Evolutionary conservation across 2,113 vertebrate genomes (phyloP), one percentile per base, ranked within the genome.

Genomic region (Rhineura floridana): DNA sequence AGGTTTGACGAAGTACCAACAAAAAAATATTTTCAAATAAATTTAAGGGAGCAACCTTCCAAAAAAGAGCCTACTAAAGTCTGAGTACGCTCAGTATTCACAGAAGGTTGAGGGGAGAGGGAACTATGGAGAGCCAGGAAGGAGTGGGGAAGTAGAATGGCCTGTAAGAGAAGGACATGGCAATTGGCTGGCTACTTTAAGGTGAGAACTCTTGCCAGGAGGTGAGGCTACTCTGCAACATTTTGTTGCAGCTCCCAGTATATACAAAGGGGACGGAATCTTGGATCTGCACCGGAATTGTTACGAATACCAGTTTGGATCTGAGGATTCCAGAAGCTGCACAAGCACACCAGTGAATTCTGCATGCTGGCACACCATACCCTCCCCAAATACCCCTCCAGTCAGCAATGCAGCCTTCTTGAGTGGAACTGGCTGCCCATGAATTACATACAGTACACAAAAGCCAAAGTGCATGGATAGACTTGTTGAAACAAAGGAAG

Each of bases 401-500:
- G 50, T 17, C 4, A n/a, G 4, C 69, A n/a, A 83, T 69, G 63
- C 44, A 50, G 30, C 5, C 39, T 39, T 62, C 39, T 33, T 76
- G 52, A n/a, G 50, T 28, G 39, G 30, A 76, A 44, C 4, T 6
- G 15, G 50, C 42, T 42, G 36, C 3, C 83, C 25, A 75, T 85
- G 72, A 62, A 76, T 62, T 39, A 85, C 21, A 65, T 30, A 1
- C 19, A 73, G 76, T 63, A 17, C 52, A 55, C 73, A 89, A 88
- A 89, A 86, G 15, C 15, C 8, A 92, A 90, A 46, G 46, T 82
- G 39, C 0, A 0, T 78, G 55, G 87, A 92, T 93, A 90, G 80
- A 92, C 91, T 90, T 94, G 81, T 92, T 91, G 92, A 90, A 87
- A 87, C 83, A 93, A 93, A 91, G 92, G 42, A 92, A 88, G 77